These are phyloP conservation scores for Drosophila kokeensis DNA, from an alignment of 2,888 invertebrate species.

Conservation along the genomic window DNA sequence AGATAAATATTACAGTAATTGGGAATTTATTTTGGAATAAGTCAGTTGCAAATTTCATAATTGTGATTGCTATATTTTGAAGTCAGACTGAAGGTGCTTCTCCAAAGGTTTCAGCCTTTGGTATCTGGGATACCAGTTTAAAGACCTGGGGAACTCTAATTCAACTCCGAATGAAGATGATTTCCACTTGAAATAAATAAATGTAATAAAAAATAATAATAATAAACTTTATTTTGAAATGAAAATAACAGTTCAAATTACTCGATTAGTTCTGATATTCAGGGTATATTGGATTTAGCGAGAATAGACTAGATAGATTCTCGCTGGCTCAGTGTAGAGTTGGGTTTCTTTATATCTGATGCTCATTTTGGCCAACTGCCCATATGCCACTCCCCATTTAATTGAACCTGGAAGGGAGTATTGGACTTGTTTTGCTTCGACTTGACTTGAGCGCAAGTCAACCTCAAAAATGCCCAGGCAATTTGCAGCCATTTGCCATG, in stretches of 20 bases:
- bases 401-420: not conserved
- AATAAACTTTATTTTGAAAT: not conserved
- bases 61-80: not conserved
- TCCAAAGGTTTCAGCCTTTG: not conserved
- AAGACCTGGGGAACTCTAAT: not conserved
- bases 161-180: not conserved
- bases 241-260: not conserved
- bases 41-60: not conserved
- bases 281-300: not conserved
- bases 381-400: slow-evolving; percentile 35
- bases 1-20: not conserved
- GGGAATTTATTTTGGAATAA: not conserved
- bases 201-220: not conserved
- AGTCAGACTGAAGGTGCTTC: not conserved
- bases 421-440: slow-evolving; percentile 1
- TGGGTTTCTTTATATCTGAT: slow-evolving; percentile 14
- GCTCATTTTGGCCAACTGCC: slow-evolving; percentile 48
- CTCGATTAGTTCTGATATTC: not conserved
- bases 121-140: not conserved
- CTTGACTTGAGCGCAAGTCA: slow-evolving; percentile 33
- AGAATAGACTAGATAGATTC: too few species aligned
- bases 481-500: slow-evolving; percentile 77
- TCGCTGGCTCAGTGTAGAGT: not conserved
- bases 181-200: not conserved
- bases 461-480: slow-evolving; percentile 69